Conservation (phyloP, 2,797 vertebrate genomes). For the Limnodromus scolopaceus region DNA sequence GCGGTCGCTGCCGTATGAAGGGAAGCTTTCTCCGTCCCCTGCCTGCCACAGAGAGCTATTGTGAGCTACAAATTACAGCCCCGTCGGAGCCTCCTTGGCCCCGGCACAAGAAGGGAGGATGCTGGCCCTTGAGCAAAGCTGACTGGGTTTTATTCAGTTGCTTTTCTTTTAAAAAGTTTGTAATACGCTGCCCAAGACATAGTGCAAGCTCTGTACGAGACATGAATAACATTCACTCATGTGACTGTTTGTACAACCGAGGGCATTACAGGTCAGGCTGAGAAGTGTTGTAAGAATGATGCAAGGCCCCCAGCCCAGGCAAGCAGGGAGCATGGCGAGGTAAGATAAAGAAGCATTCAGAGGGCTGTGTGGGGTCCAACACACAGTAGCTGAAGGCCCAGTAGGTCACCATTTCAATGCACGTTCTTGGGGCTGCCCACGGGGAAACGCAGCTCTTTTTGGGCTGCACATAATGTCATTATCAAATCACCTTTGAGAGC, state of each 20-base stretch:
- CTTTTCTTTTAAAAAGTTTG: constrained; percentile 23
- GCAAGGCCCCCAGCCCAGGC: constrained; percentile 25
- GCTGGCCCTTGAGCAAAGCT: constrained; percentile 31
- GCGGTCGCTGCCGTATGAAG: neutral
- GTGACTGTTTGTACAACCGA: constrained; percentile 28
- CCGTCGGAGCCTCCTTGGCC: neutral
- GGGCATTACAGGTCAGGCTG: constrained; percentile 41
- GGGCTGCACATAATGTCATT: neutral
- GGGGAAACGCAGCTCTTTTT: neutral
- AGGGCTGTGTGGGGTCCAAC: constrained; percentile 19
- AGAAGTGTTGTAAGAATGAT: constrained; percentile 38
- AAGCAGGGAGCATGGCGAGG: neutral
- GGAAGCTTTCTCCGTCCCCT: neutral
- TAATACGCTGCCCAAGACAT: neutral
- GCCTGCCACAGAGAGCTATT: constrained; percentile 15
- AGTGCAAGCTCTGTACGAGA: constrained; percentile 51
- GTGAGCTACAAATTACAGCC: neutral
- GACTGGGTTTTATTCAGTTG: neutral
- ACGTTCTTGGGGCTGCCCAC: neutral
- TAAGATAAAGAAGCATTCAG: constrained; percentile 55
- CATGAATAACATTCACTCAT: constrained; percentile 36
- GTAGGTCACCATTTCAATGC: neutral
- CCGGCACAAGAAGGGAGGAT: neutral
- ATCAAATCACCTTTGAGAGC: neutral
- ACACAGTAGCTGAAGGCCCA: neutral